Percentiles rank a stretch among this genome's conserved stretches.
Conservation (phyloP, 30 jellyfish, hydroid and myxozoan species). For the Aurelia coerulea region DNA sequence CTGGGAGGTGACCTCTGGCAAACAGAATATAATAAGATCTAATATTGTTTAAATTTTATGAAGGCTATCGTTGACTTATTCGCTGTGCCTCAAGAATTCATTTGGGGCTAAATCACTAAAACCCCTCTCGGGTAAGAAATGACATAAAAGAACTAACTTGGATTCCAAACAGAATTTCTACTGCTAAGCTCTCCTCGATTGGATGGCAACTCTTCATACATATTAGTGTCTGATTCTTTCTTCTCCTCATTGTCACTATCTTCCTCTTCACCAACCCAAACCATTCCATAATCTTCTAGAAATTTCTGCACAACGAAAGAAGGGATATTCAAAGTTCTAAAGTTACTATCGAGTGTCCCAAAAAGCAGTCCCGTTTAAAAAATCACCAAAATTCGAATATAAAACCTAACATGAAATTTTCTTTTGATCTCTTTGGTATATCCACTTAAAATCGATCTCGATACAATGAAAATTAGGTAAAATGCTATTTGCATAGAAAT, state of each 20-base stretch:
- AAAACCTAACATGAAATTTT: no score
- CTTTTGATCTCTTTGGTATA: background rate
- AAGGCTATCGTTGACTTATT: no score
- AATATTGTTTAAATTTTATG: no score
- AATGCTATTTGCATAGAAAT: no score
- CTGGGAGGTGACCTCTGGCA: no score
- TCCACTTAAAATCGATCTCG: background rate
- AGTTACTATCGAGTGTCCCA: no score
- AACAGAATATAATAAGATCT: no score
- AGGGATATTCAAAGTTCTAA: background rate
- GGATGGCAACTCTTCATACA: constrained; percentile 14
- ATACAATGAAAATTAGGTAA: background rate
- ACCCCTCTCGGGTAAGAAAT: no score
- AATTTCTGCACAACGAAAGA: constrained; percentile 51
- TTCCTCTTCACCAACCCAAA: constrained; percentile 88
- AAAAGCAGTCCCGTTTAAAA: no score
- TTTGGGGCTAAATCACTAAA: no score
- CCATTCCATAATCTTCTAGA: constrained; percentile 96
- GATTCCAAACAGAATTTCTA: constrained; percentile 53
- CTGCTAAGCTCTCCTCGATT: background rate
- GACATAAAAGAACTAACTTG: constrained; percentile 7
- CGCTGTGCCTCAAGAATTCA: no score
- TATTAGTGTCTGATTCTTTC: background rate
- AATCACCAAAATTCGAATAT: no score
- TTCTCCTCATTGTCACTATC: constrained; percentile 53